Evolutionary conservation across 2,888 invertebrate genomes (phyloP).

Genomic region (Deilephila porcellus): DNA sequence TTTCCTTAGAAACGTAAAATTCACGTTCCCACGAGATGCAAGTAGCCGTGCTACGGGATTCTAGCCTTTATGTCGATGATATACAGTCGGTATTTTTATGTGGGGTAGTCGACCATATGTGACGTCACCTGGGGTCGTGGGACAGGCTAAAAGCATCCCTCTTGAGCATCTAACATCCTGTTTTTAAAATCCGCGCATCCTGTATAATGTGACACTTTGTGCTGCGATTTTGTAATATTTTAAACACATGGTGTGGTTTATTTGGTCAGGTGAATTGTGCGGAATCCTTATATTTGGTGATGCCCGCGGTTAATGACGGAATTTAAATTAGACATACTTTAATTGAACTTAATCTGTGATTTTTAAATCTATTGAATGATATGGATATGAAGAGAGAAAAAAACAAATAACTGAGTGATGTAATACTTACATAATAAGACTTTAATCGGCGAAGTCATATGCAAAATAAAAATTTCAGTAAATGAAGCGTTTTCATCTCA

Average conservation of each 20-base stretch:
- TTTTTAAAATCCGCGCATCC: constrained; percentile 71
- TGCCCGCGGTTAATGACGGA: neutral
- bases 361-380: too few species aligned
- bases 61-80: constrained; percentile 36
- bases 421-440: too few species aligned
- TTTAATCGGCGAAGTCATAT: too few species aligned
- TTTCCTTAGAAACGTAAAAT: constrained; percentile 75
- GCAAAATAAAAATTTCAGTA: too few species aligned
- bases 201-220: constrained; percentile 45
- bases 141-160: constrained; percentile 80
- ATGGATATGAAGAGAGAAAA: too few species aligned
- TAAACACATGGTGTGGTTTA: constrained; percentile 4
- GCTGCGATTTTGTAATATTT: neutral
- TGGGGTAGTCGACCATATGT: constrained; percentile 51
- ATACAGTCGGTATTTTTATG: constrained; percentile 42
- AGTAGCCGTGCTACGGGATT: constrained; percentile 34
- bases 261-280: neutral
- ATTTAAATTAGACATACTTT: too few species aligned
- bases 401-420: too few species aligned
- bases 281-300: neutral
- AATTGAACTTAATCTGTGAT: too few species aligned
- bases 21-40: constrained; percentile 72
- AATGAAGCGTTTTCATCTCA: too few species aligned
- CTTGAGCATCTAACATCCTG: constrained; percentile 71
- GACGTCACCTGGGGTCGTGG: constrained; percentile 80